Evolutionary conservation across 2,113 vertebrate genomes (phyloP), one percentile per base, ranked within the genome.

Genomic region (Neomonachus schauinslandi): DNA sequence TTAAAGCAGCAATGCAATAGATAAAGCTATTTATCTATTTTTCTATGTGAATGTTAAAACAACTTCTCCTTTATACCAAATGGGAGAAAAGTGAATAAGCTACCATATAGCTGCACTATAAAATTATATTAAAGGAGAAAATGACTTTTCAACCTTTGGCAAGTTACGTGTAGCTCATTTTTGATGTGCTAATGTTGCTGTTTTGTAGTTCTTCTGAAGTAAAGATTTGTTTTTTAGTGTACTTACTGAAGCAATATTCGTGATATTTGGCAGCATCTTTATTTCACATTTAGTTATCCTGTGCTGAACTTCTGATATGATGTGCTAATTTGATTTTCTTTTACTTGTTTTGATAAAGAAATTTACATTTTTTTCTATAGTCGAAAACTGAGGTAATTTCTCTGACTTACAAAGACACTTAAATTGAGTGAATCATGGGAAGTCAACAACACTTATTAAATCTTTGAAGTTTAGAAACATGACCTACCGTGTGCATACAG

Each of bases 321-420:
- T 79, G 55, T 4, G n/a, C 18, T 96, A 61, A 95, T 91, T 93
- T 96, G 77, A 96, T 95, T 93, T 93, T 92, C 59, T 95, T 42
- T 89, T 79, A 69, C 65, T 97, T 91, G 77, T 80, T 95, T 97
- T 61, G 65, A 80, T 89, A 97, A 97, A 72, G 82, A 93, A 65
- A 83, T 46, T 79, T 88, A 67, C 18, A n/a, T 61, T 53, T n/a
- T 82, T 86, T 92, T 39, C 65, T 31, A 19, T 33, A 84, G 69
- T 39, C n/a, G 57, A 86, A 97, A 63, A 42, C 46, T 67, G 53
- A 92, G 59, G 53, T 67, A 87, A 55, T 85, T 92, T 87, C 65
- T 89, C 69, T 72, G 36, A 12, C 59, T 95, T 94, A 93, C 26
- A 89, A 63, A 88, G 69, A 63, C 84, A 95, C 19, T 82, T 84